These are phyloP conservation scores for Oscheius sp. DNA, from an alignment of 1,140 invertebrate species.

Conservation along the genomic window DNA sequence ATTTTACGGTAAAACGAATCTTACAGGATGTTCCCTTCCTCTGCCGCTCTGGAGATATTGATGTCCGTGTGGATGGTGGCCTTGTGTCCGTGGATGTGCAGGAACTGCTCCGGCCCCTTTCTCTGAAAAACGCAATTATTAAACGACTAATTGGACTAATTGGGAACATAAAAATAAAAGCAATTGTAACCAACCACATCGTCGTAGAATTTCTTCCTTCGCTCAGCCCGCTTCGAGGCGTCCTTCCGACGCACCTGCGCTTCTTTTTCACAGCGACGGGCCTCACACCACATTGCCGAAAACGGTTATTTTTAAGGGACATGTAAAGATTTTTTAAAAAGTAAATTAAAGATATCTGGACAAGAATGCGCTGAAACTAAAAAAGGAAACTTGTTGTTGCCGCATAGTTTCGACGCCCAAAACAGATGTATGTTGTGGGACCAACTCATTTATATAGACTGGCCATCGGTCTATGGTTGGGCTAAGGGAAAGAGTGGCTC, in stretches of 20 bases:
- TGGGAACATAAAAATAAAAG: too few relatives aligned
- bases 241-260: slow-evolving; percentile 93
- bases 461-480: too few relatives aligned
- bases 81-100: slow-evolving; percentile 88
- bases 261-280: slow-evolving; percentile 90
- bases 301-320: too few relatives aligned
- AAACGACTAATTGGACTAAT: slow-evolving; percentile 83
- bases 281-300: slow-evolving; percentile 99
- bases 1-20: neutral
- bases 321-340: too few relatives aligned
- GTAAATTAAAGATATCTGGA: too few relatives aligned
- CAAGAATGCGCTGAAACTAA: too few relatives aligned
- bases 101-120: slow-evolving; percentile 87
- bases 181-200: neutral
- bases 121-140: neutral
- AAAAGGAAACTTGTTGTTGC: too few relatives aligned
- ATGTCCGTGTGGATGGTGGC: slow-evolving; percentile 93
- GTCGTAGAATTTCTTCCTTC: slow-evolving; percentile 93
- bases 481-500: too few relatives aligned
- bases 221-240: slow-evolving; percentile 87
- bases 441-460: too few relatives aligned
- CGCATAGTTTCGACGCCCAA: too few relatives aligned
- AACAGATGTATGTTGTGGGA: too few relatives aligned
- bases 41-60: slow-evolving; percentile 81
- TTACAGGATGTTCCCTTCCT: slow-evolving; percentile 64